Conservation (phyloP, 1,140 invertebrate species). For the Hylyphantes graminicola region DNA sequence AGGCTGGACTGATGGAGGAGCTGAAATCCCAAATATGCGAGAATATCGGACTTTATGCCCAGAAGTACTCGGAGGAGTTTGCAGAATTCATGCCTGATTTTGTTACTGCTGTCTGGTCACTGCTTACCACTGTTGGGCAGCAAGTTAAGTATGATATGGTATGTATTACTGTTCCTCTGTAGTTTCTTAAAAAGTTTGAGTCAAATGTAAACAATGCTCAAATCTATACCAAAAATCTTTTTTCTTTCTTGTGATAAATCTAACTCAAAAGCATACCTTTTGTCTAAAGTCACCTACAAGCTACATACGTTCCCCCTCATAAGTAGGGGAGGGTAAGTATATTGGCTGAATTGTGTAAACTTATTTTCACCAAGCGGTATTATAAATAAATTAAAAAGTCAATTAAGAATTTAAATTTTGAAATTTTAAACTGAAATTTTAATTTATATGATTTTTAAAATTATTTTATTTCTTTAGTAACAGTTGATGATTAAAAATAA, state of each 20-base stretch:
- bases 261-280: neutral
- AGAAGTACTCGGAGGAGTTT: conserved; percentile 99
- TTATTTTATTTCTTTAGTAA: no score
- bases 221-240: neutral
- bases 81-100: conserved; percentile 86
- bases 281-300: no score
- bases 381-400: no score
- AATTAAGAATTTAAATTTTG: no score
- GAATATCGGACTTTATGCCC: conserved; percentile 92
- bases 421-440: no score
- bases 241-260: neutral
- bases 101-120: conserved; percentile 92
- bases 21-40: conserved; percentile 95
- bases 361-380: no score
- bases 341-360: no score
- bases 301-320: no score
- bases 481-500: no score
- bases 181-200: neutral
- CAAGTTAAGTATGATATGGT: conserved; percentile 93
- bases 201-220: neutral
- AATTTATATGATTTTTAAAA: no score
- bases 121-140: conserved; percentile 84
- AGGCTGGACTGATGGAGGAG: conserved; percentile 89
- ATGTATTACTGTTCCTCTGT: conserved; percentile 64
- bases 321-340: no score